Evolutionary conservation across 2,888 invertebrate species (phyloP).

Genomic region (Synergus umbraculus): DNA sequence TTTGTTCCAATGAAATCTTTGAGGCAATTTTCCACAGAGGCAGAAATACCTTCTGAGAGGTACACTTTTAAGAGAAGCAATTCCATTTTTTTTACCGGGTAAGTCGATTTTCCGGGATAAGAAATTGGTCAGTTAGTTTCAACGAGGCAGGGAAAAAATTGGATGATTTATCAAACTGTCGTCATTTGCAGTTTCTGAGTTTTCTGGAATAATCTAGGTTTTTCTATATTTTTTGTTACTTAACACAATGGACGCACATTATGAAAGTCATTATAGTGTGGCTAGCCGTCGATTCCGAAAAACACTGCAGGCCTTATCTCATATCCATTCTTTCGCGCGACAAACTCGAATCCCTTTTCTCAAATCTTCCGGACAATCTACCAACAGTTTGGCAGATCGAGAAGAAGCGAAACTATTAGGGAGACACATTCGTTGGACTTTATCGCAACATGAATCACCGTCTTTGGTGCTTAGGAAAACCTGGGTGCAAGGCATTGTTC

Average conservation of each 20-base stretch:
- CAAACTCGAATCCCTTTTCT: not conserved
- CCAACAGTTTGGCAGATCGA: not conserved
- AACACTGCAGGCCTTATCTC: not conserved
- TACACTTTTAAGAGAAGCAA: not conserved
- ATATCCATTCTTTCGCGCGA: not conserved
- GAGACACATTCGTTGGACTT: conserved; percentile 4
- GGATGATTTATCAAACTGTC: too few relatives aligned
- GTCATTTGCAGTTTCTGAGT: too few relatives aligned
- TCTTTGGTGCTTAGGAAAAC: conserved; percentile 4
- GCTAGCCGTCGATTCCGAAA: not conserved
- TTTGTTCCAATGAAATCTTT: not conserved
- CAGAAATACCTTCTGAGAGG: not conserved
- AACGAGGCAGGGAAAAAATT: too few relatives aligned
- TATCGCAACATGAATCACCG: not conserved
- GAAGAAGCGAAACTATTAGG: conserved; percentile 26
- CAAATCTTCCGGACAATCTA: conserved; percentile 9
- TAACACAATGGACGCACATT: too few relatives aligned
- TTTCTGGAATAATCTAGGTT: too few relatives aligned
- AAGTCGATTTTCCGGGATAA: not conserved
- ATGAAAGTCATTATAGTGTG: too few relatives aligned
- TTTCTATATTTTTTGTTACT: too few relatives aligned
- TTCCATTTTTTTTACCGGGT: not conserved
- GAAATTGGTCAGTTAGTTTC: not conserved
- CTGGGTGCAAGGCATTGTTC: conserved; percentile 60
- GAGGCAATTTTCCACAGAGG: not conserved